Percentiles rank a stretch among this genome's conserved stretches.
phyloP scores from a whole-genome alignment of 1,140 invertebrate species.

The Ceratina australensis region DNA sequence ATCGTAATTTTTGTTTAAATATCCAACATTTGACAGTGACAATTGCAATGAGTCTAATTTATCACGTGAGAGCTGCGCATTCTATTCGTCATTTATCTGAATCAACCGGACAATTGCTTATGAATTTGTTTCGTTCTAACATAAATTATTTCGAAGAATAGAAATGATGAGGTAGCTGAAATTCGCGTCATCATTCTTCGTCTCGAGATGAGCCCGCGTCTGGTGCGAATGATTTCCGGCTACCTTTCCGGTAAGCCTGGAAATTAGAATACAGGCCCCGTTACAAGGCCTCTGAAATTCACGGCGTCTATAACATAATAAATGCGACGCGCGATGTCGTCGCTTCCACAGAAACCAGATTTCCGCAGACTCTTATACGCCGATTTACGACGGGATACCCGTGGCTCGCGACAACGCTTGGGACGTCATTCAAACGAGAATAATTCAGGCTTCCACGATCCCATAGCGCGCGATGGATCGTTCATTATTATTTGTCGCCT shows the following conservation, averaged over 20 bases:
- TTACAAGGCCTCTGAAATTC: background rate
- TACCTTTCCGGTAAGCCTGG: background rate
- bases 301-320: too few relatives aligned
- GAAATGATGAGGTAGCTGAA: too few relatives aligned
- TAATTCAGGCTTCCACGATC: constrained; percentile 1
- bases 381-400: background rate
- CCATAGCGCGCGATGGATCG: too few relatives aligned
- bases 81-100: too few relatives aligned
- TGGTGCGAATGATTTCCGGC: background rate
- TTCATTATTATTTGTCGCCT: background rate
- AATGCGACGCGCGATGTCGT: too few relatives aligned
- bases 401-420: too few relatives aligned
- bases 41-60: background rate
- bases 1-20: too few relatives aligned
- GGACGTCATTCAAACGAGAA: background rate
- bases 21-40: background rate
- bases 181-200: background rate
- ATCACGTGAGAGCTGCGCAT: background rate
- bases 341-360: background rate
- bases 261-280: constrained; percentile 8
- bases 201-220: background rate
- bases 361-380: background rate
- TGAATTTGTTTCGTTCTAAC: too few relatives aligned
- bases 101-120: too few relatives aligned
- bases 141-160: too few relatives aligned